These are phyloP conservation scores for Vireo griseus DNA, from an alignment of 2,797 vertebrate species.

Conservation along the genomic window DNA sequence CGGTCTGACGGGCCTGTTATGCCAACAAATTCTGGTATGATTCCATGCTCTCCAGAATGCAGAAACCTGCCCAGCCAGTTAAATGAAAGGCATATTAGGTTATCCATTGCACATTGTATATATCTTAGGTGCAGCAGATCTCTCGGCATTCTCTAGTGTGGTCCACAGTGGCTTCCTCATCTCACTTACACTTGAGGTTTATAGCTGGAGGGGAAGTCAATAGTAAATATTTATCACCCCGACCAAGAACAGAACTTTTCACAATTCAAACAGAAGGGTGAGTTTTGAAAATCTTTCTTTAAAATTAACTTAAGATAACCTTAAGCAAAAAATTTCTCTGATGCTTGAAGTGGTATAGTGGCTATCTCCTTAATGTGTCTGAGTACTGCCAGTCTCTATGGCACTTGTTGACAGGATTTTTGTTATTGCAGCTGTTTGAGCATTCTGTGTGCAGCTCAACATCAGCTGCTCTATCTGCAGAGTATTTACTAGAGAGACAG, in stretches of 20 bases:
- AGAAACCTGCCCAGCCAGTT: constrained; percentile 87
- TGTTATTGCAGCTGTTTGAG: not conserved
- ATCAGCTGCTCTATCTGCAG: not conserved
- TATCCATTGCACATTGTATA: constrained; percentile 83
- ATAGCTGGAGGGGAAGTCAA: constrained; percentile 64
- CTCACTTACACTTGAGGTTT: constrained; percentile 60
- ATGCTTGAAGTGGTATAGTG: not conserved
- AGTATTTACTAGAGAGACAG: not conserved
- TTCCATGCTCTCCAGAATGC: constrained; percentile 82
- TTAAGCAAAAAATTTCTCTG: constrained; percentile 22
- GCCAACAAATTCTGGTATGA: constrained; percentile 88
- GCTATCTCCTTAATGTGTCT: not conserved
- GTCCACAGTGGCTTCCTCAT: constrained; percentile 72
- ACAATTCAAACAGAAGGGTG: constrained; percentile 74
- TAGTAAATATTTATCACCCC: constrained; percentile 67
- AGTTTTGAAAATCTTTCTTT: constrained; percentile 69
- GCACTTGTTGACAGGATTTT: not conserved
- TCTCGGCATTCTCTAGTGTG: constrained; percentile 73
- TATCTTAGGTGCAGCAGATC: constrained; percentile 76
- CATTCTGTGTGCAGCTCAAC: not conserved
- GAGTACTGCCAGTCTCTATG: not conserved
- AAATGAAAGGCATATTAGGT: constrained; percentile 87
- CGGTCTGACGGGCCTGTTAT: constrained; percentile 80
- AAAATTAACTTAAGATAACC: constrained; percentile 43
- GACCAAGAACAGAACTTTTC: constrained; percentile 66